A percentile compares a stretch with the other conserved stretches of the same genome.
Conservation (phyloP, 2,888 invertebrate genomes). For the Tribolium freemani region DNA sequence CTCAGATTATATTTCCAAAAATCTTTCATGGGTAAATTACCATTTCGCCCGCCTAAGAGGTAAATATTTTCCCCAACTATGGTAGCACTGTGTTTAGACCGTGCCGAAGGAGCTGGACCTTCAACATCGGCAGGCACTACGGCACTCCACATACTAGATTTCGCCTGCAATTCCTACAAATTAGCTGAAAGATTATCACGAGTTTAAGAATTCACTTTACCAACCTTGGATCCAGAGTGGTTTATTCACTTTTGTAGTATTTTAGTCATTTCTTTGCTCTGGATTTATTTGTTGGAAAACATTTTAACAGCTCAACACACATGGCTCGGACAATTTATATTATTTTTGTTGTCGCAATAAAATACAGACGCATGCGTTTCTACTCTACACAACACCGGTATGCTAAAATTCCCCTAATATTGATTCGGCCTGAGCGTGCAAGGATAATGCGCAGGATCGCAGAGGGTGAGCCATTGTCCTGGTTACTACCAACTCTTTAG, state of each 20-base stretch:
- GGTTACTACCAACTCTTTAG: not conserved
- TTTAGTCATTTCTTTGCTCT: not conserved
- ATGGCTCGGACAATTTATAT: not conserved
- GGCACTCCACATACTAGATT: slow-evolving; percentile 72
- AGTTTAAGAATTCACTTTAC: not conserved
- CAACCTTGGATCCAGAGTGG: not conserved
- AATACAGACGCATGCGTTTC: not conserved
- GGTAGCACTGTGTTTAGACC: slow-evolving; percentile 88
- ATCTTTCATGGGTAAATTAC: slow-evolving; percentile 85
- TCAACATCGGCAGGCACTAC: slow-evolving; percentile 71
- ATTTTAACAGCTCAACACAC: not conserved
- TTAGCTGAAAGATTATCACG: not conserved
- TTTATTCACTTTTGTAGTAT: not conserved
- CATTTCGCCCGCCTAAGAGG: slow-evolving; percentile 87
- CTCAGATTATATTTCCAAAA: slow-evolving; percentile 87
- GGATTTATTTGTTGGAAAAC: not conserved
- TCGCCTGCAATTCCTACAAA: not conserved
- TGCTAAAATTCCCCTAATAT: not conserved
- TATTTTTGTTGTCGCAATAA: not conserved
- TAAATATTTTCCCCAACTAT: slow-evolving; percentile 83
- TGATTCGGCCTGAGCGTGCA: not conserved
- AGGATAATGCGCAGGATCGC: not conserved
- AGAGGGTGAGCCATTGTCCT: not conserved
- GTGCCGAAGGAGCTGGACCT: slow-evolving; percentile 76
- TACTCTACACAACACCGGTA: not conserved